Base-by-base conservation (phyloP, 35 echinoderm and acorn worm genomes). In the Eucidaris tribuloides region DNA sequence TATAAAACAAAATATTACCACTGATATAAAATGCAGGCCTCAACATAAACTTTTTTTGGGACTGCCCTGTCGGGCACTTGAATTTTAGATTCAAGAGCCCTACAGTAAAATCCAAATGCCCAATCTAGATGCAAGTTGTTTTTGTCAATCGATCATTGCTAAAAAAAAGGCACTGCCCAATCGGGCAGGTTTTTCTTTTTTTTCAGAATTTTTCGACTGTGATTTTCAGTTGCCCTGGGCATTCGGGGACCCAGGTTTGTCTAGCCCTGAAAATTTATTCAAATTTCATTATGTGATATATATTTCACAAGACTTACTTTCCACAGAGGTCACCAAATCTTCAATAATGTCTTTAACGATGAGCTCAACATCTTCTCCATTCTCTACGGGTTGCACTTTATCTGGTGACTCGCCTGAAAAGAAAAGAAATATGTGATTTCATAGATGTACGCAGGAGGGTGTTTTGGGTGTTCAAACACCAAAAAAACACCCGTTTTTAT, bases 321-420 rank as follows among this genome's bases (percentile, higher is more conserved):
- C 46, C 11, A 91, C 45, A 32, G n/a, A 48, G 45, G 42, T 79
- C 2, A 91, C 30, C 6, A 91, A 45, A 17, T 85, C 89, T 35
- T 77, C 71, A 19, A 91, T 33, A 36, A 91, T 91, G 0, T 71
- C 44, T 20, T 64, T 46, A 7, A 91, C 82, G 0, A 91, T 80
- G 52, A 19, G 42, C 46, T 91, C 82, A 24, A 91, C 76, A 42
- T 82, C 70, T 48, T 85, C 89, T 42, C 66, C 66, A 42, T 72
- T 72, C 35, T 72, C 66, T 23, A 20, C 40, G 0, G 66, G 48
- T n/a, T 11, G 9, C 9, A n/a, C n/a, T 9, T 11, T 52, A n/a
- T 9, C n/a, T 52, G 48, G 48, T 11, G 48, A 11, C 48, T 52
- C 48, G n/a, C 48, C 9, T 52, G 9, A 11, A 52, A 11, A 9